Base-by-base conservation (phyloP, 2,888 invertebrate species). In the Aspidapion aeneum region DNA sequence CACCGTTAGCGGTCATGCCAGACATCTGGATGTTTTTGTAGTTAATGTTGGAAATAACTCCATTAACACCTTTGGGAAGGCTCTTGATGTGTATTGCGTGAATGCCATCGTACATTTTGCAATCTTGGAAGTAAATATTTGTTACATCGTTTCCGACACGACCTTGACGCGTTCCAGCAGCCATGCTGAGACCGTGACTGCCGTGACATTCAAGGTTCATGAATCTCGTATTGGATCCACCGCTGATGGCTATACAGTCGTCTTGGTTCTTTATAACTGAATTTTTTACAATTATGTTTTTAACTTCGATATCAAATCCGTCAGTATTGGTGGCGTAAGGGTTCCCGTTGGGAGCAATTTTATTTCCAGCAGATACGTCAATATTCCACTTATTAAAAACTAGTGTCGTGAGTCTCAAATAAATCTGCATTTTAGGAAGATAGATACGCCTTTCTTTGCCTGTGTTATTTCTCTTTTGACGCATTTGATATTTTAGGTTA, bases 101-200 rank as follows among this genome's bases (percentile, higher is more conserved):
- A 35, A 7, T 12, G 35, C 5, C 3, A 12, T 35, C 12, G 35
- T 3, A 7, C 3, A 35, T 12, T 35, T 35, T 52, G 7, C 5
- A 19, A 52, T 52, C n/a, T 5, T 5, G 5, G 17, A 52, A 52
- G 3, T 9, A 3, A n/a, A 35, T 35, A 12, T 12, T 12, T n/a
- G n/a, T n/a, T n/a, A n/a, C n/a, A n/a, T n/a, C n/a, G n/a, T n/a
- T n/a, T n/a, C 54, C 61, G 9, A 57, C 54, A 62, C 1, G 52
- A 5, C 18, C 18, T 3, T 50, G 9, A 12, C 57, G 52, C 21
- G 48, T 56, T n/a, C 61, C 63, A 1, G 60, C 57, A 17, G 63
- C 52, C 16, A 66, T 58, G 55, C 63, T 64, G 1, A 66, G 48
- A 21, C 66, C 66, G 21, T 66, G 66, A 17, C 59, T 54, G 19